Evolutionary conservation across 2,797 vertebrate species (phyloP), one percentile per base, ranked within the genome.

Genomic region (Phalanger gymnotis): DNA sequence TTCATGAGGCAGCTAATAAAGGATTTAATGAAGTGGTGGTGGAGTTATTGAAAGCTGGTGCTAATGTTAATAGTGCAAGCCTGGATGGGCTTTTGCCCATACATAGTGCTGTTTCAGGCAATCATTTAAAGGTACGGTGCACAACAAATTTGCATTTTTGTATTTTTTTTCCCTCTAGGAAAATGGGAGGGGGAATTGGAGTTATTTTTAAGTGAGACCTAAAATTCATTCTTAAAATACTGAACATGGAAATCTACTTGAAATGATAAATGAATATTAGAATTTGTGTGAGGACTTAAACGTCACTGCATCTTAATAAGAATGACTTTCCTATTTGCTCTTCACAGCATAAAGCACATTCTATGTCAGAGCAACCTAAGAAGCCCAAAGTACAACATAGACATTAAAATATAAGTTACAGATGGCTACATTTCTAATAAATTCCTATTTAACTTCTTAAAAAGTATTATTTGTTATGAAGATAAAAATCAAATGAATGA

Each of bases 21-120:
- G 99, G 99, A 52, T 97, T 97, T 95, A 57, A 93, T 95, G 98
- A 99, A 58, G 96, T 99, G 95, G 99, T 99, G n/a, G 93, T 98
- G 95, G 99, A 99, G 96, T 98, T 99, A 94, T 95, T 99, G 97
- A 98, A 98, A 98, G 99, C 99, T 1, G 99, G 99, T 95, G 99
- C 99, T 95, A 89, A 99, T 95, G 98, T 99, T 81, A 99, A 99
- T 90, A 98, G 98, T 95, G 98, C 97, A 98, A 99, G 97, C 92
- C 11, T 95, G 19, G 96, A 98, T 95, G 99, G 99, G 91, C 53
- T 98, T 97, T 98, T 98, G 16, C 99, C 99, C 4, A 98, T 99
- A 92, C 99, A 99, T 2, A 98, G 99, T 97, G 99, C 99, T 73
- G 99, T 99, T 93, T 27, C 0, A 6, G 91, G 95, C 57, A 98